phyloP scores from a whole-genome alignment of 2,797 vertebrate genomes.

The Babyrousa celebensis region DNA sequence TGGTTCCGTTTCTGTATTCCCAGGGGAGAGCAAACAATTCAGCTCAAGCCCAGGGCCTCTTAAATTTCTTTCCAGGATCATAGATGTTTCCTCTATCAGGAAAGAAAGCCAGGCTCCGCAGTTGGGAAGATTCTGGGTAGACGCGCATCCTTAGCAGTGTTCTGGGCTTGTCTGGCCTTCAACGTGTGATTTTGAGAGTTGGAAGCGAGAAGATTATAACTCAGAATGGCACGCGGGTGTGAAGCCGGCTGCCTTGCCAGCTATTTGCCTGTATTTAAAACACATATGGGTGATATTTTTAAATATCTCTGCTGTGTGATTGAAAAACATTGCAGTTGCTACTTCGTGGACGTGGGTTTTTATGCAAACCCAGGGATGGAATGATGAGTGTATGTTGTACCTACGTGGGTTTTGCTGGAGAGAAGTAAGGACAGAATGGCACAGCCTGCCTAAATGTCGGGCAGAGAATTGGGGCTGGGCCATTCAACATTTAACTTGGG shows the following conservation, averaged over 20 bases:
- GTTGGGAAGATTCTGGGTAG: slow-evolving; percentile 24
- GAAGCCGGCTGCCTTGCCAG: slow-evolving; percentile 84
- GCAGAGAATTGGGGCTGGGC: slow-evolving; percentile 43
- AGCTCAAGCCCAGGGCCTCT: neutral
- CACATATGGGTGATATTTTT: slow-evolving; percentile 88
- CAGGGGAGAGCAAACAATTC: slow-evolving; percentile 22
- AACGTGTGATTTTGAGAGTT: slow-evolving; percentile 83
- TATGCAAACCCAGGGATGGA: slow-evolving; percentile 86
- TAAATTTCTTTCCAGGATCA: slow-evolving; percentile 25
- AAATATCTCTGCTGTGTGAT: slow-evolving; percentile 88
- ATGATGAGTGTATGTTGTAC: slow-evolving; percentile 78
- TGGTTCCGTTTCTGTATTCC: slow-evolving; percentile 7
- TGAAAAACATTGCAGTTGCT: slow-evolving; percentile 88
- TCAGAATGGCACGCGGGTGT: slow-evolving; percentile 86
- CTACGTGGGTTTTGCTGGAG: slow-evolving; percentile 74
- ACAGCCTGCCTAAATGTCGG: slow-evolving; percentile 33
- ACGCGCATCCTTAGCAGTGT: slow-evolving; percentile 48
- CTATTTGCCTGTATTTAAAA: slow-evolving; percentile 89
- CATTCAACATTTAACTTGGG: slow-evolving; percentile 38
- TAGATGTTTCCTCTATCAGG: neutral
- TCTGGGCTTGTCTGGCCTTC: slow-evolving; percentile 84
- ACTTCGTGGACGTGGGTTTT: slow-evolving; percentile 86
- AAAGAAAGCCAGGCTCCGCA: neutral
- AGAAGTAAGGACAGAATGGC: slow-evolving; percentile 61
- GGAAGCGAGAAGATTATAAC: slow-evolving; percentile 81